These are phyloP conservation scores for Takifugu ocellatus DNA, from an alignment of 2,797 vertebrate genomes.

Conservation along the genomic window DNA sequence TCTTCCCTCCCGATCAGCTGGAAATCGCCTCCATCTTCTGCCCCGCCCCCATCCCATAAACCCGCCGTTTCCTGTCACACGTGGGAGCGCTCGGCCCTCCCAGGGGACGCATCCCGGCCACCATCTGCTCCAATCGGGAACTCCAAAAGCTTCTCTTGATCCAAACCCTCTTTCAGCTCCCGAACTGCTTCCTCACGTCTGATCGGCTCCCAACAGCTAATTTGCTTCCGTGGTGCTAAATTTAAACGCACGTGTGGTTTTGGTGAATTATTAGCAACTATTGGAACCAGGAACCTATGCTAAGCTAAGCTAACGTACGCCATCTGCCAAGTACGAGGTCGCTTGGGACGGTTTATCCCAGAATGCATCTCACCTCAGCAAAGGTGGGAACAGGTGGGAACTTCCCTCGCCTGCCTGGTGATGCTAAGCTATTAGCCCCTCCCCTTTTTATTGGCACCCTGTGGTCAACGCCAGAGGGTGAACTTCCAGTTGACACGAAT, in stretches of 20 bases:
- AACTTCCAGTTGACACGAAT: too few species aligned
- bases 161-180: not conserved
- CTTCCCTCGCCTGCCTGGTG: too few species aligned
- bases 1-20: too few species aligned
- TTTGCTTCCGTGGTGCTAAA: not conserved
- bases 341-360: too few species aligned
- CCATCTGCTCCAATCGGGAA: slow-evolving; percentile 52
- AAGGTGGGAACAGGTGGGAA: too few species aligned
- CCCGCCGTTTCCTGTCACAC: slow-evolving; percentile 26
- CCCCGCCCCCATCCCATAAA: slow-evolving; percentile 4
- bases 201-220: slow-evolving; percentile 1
- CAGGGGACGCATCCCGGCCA: slow-evolving; percentile 23
- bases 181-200: slow-evolving; percentile 4
- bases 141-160: slow-evolving; percentile 20
- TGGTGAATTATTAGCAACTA: not conserved
- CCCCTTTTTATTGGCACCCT: too few species aligned
- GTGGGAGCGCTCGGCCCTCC: slow-evolving; percentile 17
- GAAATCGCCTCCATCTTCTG: slow-evolving; percentile 27
- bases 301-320: too few species aligned
- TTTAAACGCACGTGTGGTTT: not conserved
- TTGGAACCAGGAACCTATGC: too few species aligned
- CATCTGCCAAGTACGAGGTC: too few species aligned
- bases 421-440: too few species aligned
- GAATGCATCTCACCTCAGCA: too few species aligned
- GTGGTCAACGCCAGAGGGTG: too few species aligned